Evolutionary conservation across 2,797 vertebrate genomes (phyloP), one percentile per base, ranked within the genome.

Genomic region (Schizopygopsis malacanthus): DNA sequence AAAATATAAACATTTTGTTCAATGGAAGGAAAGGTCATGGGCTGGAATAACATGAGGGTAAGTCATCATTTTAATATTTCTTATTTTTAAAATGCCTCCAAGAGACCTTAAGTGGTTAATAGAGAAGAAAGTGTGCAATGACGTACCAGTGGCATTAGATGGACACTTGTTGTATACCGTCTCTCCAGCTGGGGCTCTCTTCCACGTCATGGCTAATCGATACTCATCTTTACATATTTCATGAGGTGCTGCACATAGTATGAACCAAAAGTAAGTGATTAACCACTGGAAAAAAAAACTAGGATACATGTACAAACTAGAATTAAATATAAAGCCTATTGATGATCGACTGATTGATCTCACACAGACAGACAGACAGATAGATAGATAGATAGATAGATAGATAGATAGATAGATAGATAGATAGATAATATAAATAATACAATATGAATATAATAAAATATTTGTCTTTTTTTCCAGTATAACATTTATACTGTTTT

Each of bases 111-210:
- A 39, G 28, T 56, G 9, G 37, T 77, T 75, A 70, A 13, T 10
- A 0, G 11, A 13, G 7, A n/a, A 39, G 6, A 18, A 39, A 72
- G 52, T 43, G 43, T 41, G 37, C 8, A 52, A 18, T 37, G 50
- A 79, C 72, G 18, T 91, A 99, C 98, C 98, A 87, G 98, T 98
- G 93, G 98, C 96, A 0, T 99, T 99, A 89, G 97, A 96, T 89
- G 98, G 98, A 93, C 98, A 99, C 89, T 99, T 99, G 95, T 98
- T 99, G 95, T 99, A 99, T 93, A 98, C 96, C 4, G 96, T 96
- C 91, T 99, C 98, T 80, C 98, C 98, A 0, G 97, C 97, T 0
- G 98, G 97, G 0, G 97, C 96, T 92, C 97, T 97, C 93, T 99
- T 99, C 98, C 98, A 99, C 0, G 95, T 96, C 96, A 97, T 97